Base-by-base conservation (phyloP, 1,140 invertebrate species). In the Leptonema lineaticorne region DNA sequence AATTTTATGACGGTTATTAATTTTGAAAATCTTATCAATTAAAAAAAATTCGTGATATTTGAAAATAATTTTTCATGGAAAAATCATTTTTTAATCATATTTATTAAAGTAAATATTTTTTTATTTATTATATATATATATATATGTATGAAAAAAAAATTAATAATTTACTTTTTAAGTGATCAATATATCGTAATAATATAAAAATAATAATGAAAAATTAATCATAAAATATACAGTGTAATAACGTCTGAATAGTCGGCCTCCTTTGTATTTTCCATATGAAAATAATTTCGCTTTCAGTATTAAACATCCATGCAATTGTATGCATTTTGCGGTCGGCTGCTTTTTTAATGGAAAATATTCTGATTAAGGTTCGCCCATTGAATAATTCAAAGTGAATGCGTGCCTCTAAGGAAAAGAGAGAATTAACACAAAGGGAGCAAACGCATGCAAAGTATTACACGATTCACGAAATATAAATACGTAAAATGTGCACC, bases 271-370 rank as follows among this genome's bases (percentile, higher is more conserved):
- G n/a, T n/a, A n/a, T n/a, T n/a, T n/a, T 24, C 50, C 50, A 26
- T 53, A 53, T 53, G 50, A 53, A 53, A 53, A 53, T 53, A 53
- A 53, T 53, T 53, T 24, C 50, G 24, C 50, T 53, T 53, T 53
- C 18, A 24, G 22, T 26, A 14, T 24, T 53, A 53, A 53, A 24
- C 50, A 53, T 24, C 27, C 50, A 24, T 20, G 22, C 50, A 53
- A 53, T 53, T 53, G 50, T 53, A 53, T 53, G 27, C 50, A 53
- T 53, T 53, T 53, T 53, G 50, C 50, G 50, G 50, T 53, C 50
- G 50, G 50, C 50, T 53, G 50, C 50, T 53, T 53, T 53, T 53
- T 53, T 53, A 53, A 53, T 53, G 50, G 50, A 53, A 53, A 53
- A 53, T 53, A 26, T 53, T 53, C 50, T 53, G 50, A 53, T 53